A percentile compares a stretch with the other conserved stretches of the same genome.
Evolutionary conservation across 2,113 vertebrate species (phyloP).

Genomic region (Burhinus bistriatus): DNA sequence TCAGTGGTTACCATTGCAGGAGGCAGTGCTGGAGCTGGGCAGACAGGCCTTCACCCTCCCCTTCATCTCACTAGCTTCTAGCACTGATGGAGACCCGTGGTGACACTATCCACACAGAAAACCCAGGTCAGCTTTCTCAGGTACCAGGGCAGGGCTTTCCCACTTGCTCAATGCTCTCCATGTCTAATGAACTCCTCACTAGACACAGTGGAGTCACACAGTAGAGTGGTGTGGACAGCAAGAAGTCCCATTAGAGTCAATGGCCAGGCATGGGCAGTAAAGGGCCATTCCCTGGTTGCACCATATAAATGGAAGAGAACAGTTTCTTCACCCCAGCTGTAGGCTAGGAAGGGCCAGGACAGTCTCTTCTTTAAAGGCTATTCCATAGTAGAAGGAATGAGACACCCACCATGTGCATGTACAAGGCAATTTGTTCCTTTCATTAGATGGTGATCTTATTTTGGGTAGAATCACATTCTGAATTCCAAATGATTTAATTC

Average conservation of each 20-base stretch:
- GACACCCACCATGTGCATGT: not conserved
- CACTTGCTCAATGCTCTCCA: not conserved
- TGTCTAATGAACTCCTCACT: not conserved
- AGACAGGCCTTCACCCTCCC: not conserved
- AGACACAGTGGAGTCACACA: not conserved
- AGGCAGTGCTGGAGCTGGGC: not conserved
- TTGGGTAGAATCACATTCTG: not conserved
- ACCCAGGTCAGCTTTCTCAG: not conserved
- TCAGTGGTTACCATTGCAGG: not conserved
- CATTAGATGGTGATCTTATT: not conserved
- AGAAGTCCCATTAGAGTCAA: not conserved
- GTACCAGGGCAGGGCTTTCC: fast-evolving
- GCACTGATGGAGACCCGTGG: not conserved
- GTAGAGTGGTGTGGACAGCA: not conserved
- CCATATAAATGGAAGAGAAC: not conserved
- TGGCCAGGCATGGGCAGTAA: not conserved
- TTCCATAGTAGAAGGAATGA: not conserved
- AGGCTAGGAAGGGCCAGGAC: not conserved
- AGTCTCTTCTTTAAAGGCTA: not conserved
- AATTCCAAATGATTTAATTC: not conserved
- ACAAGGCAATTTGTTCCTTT: not conserved
- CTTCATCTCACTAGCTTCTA: not conserved
- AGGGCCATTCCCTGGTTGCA: fast-evolving
- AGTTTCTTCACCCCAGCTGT: not conserved
- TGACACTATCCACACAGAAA: not conserved